These are phyloP conservation scores for Cryptocephalus primarius DNA, from an alignment of 2,888 invertebrate species.

Conservation along the genomic window DNA sequence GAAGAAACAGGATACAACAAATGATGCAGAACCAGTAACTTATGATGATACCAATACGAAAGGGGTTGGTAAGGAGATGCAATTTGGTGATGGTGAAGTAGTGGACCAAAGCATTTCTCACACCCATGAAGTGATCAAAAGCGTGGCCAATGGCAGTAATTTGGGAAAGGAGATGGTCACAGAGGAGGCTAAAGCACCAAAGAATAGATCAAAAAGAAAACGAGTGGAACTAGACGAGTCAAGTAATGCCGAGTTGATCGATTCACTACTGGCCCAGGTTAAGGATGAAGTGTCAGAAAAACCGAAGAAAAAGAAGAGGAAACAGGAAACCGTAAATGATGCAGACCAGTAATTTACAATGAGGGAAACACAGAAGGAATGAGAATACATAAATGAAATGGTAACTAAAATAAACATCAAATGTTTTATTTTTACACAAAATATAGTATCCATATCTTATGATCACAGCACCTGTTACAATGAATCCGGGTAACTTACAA, in stretches of 20 bases:
- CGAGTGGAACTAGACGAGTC: background rate
- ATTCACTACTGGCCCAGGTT: background rate
- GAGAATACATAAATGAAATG: background rate
- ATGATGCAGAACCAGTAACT: background rate
- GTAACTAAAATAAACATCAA: no score
- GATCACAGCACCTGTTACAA: no score
- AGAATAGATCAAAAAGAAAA: background rate
- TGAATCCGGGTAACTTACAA: no score
- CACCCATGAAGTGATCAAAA: background rate
- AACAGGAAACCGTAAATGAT: no score
- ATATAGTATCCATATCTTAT: no score
- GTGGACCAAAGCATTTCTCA: background rate
- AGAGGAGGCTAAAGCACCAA: background rate
- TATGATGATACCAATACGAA: background rate
- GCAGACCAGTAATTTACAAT: no score
- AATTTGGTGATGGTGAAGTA: conserved; percentile 2
- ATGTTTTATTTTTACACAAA: no score
- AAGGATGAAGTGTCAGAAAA: background rate
- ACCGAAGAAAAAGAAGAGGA: background rate
- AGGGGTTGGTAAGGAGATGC: conserved; percentile 3
- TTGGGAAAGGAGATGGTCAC: conserved; percentile 1
- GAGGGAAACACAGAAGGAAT: no score
- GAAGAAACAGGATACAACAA: background rate
- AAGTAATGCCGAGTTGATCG: background rate
- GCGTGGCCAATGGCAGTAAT: conserved; percentile 1